Evolutionary conservation across 2,797 vertebrate species (phyloP).

Genomic region (Poecilia velifera): DNA sequence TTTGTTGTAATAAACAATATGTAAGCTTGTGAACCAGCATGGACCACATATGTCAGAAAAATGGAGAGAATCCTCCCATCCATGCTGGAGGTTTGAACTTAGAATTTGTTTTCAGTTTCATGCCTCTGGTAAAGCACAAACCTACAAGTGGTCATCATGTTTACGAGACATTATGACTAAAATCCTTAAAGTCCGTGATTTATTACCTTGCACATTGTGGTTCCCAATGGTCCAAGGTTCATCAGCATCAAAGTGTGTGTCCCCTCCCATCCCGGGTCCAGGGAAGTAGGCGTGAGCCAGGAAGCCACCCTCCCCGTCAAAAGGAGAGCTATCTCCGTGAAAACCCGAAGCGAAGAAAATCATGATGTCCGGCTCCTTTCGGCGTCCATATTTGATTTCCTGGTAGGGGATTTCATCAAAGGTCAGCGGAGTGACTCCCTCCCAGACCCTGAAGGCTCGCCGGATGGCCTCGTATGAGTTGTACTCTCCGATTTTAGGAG

Average conservation of each 20-base stretch:
- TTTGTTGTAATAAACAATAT: not conserved
- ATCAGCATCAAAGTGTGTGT: slow-evolving; percentile 93
- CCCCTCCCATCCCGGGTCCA: slow-evolving; percentile 93
- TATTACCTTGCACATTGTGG: slow-evolving; percentile 86
- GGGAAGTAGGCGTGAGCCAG: slow-evolving; percentile 96
- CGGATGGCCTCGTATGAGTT: slow-evolving; percentile 89
- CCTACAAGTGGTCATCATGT: not conserved
- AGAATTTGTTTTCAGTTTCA: not conserved
- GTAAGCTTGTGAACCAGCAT: not conserved
- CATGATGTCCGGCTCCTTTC: slow-evolving; percentile 94
- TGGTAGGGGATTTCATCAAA: slow-evolving; percentile 93
- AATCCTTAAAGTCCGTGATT: not conserved
- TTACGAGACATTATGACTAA: not conserved
- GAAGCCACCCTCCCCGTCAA: slow-evolving; percentile 93
- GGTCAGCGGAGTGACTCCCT: slow-evolving; percentile 86
- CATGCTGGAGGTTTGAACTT: not conserved
- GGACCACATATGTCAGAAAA: not conserved
- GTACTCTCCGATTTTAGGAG: slow-evolving; percentile 91
- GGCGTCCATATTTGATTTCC: slow-evolving; percentile 88
- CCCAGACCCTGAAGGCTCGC: slow-evolving; percentile 90
- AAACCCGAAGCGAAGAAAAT: slow-evolving; percentile 96
- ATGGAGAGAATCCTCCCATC: not conserved
- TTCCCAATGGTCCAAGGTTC: slow-evolving; percentile 96
- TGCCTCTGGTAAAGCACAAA: not conserved
- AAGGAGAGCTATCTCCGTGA: slow-evolving; percentile 96